A percentile compares a stretch with the other conserved stretches of the same genome.
Evolutionary conservation across 2,888 invertebrate genomes (phyloP).

Genomic region (Aplocera efformata): DNA sequence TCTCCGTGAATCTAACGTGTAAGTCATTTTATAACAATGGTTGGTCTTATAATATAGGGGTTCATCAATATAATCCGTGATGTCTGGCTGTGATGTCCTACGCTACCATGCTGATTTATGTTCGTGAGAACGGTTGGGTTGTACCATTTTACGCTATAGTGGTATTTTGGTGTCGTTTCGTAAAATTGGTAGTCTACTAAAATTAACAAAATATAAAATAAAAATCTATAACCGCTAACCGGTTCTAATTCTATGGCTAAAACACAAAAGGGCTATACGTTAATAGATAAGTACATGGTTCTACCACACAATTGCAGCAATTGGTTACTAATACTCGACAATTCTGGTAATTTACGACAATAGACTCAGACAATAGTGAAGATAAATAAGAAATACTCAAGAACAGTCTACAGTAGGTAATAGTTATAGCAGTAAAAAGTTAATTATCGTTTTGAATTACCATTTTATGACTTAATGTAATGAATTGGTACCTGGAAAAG

Average conservation of each 20-base stretch:
- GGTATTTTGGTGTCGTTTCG: slow-evolving; percentile 46
- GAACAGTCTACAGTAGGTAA: slow-evolving; percentile 44
- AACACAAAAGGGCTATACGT: slow-evolving; percentile 51
- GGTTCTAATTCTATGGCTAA: slow-evolving; percentile 64
- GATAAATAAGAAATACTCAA: slow-evolving; percentile 51
- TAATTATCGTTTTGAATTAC: slow-evolving; percentile 47
- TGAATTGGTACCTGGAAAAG: slow-evolving; percentile 54
- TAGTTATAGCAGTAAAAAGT: slow-evolving; percentile 41
- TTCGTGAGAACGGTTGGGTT: slow-evolving; percentile 51
- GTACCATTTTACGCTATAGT: slow-evolving; percentile 48
- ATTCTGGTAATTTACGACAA: slow-evolving; percentile 47
- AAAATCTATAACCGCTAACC: slow-evolving; percentile 68
- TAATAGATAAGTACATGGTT: slow-evolving; percentile 51
- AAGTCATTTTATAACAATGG: slow-evolving; percentile 73
- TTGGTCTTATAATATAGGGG: slow-evolving; percentile 59
- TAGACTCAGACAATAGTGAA: slow-evolving; percentile 54
- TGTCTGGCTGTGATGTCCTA: slow-evolving; percentile 64
- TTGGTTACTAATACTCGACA: slow-evolving; percentile 51
- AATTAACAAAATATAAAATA: slow-evolving; percentile 51
- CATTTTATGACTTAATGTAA: slow-evolving; percentile 43
- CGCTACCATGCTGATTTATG: slow-evolving; percentile 65
- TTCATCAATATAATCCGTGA: slow-evolving; percentile 57
- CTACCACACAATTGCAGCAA: slow-evolving; percentile 63
- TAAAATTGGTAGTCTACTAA: slow-evolving; percentile 55
- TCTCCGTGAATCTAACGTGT: slow-evolving; percentile 81